Conservation (phyloP, 2,888 invertebrate species). For the Cordilura impudica region DNA sequence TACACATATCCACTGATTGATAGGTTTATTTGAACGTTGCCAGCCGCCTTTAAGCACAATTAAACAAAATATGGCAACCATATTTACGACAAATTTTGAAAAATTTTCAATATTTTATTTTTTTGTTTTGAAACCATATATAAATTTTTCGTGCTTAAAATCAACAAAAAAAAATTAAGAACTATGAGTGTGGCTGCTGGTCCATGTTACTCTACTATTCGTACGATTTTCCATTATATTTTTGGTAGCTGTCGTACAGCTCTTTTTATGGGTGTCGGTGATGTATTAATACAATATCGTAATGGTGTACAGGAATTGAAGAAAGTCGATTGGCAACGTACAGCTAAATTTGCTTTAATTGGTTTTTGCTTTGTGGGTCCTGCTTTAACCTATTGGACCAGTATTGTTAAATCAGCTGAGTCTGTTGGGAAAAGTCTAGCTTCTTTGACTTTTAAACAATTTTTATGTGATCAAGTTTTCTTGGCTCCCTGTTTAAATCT, state of each 20-base stretch:
- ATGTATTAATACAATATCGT: conserved; percentile 21
- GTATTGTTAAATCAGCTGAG: not conserved
- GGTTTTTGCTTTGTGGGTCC: conserved; percentile 21
- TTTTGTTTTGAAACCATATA: not conserved
- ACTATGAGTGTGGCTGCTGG: not conserved
- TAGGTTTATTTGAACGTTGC: too few relatives aligned
- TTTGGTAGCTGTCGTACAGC: not conserved
- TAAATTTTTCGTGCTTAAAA: too few relatives aligned
- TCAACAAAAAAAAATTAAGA: not conserved
- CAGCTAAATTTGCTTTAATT: conserved; percentile 15
- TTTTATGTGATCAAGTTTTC: conserved; percentile 23
- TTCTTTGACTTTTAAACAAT: not conserved
- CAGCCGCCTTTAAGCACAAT: too few relatives aligned
- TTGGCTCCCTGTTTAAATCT: conserved; percentile 18
- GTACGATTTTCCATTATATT: not conserved
- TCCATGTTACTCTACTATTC: not conserved
- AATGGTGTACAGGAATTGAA: not conserved
- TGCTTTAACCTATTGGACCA: conserved; percentile 6
- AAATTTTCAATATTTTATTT: not conserved
- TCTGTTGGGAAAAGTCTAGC: not conserved
- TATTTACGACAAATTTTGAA: too few relatives aligned
- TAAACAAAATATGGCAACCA: too few relatives aligned
- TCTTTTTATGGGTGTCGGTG: not conserved
- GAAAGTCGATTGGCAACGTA: not conserved
- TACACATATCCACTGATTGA: too few relatives aligned